Conservation (phyloP, 2,113 vertebrate species). For the Lichenostomus cassidix region DNA sequence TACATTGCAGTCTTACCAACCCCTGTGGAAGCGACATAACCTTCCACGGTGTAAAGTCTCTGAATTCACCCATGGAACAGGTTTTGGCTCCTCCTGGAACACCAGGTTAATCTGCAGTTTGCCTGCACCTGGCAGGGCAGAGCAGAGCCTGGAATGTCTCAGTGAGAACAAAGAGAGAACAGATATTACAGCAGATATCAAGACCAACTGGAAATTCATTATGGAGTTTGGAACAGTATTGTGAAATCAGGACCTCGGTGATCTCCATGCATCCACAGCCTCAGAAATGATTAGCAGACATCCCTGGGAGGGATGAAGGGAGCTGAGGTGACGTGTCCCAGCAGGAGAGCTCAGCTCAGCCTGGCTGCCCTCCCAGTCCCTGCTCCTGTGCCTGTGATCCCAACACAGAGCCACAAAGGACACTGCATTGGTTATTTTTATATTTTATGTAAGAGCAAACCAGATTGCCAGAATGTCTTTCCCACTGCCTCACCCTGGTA, state of each 20-base stretch:
- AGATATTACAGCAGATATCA: not conserved
- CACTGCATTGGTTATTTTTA: not conserved
- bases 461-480: not conserved
- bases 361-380: not conserved
- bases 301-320: not conserved
- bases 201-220: not conserved
- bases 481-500: not conserved
- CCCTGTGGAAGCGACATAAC: not conserved
- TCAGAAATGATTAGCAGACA: not conserved
- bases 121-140: not conserved
- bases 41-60: not conserved
- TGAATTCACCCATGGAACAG: not conserved
- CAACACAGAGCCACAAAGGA: not conserved
- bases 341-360: not conserved
- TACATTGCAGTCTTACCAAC: not conserved
- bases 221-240: not conserved
- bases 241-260: not conserved
- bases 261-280: accelerated
- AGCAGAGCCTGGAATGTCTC: not conserved
- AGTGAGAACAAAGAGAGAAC: too few relatives aligned
- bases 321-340: not conserved
- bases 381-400: not conserved
- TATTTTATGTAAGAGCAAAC: not conserved
- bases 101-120: not conserved
- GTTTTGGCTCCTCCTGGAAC: not conserved